A percentile compares a stretch with the other conserved stretches of the same genome.
These are phyloP conservation scores for Blastobasis adustella DNA, from an alignment of 2,888 invertebrate species.

Conservation along the genomic window DNA sequence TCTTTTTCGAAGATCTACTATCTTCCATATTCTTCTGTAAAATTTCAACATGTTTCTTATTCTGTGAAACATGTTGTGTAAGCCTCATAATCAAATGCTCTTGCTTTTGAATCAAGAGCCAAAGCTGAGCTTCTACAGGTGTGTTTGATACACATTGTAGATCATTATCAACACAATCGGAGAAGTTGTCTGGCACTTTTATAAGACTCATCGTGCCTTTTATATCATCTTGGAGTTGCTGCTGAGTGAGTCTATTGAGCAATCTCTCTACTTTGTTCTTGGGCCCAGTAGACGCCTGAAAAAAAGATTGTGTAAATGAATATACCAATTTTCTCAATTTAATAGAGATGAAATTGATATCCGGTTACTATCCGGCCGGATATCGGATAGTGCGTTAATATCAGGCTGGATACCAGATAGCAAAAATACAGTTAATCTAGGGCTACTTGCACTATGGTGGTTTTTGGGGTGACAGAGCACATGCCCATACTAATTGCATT, in stretches of 20 bases:
- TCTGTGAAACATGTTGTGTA: slow-evolving; percentile 40
- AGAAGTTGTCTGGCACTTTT: slow-evolving; percentile 46
- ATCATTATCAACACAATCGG: slow-evolving; percentile 42
- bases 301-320: background rate
- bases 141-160: slow-evolving; percentile 41
- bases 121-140: slow-evolving; percentile 45
- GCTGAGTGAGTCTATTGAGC: slow-evolving; percentile 39
- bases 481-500: too few species aligned
- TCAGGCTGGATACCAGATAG: too few species aligned
- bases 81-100: slow-evolving; percentile 49
- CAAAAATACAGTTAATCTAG: too few species aligned
- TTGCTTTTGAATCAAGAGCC: slow-evolving; percentile 61
- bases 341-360: too few species aligned
- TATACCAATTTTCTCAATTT: too few species aligned
- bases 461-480: too few species aligned
- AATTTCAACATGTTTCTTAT: slow-evolving; percentile 47
- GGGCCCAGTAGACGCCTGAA: background rate
- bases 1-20: slow-evolving; percentile 31
- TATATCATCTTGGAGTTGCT: slow-evolving; percentile 46
- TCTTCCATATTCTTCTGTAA: slow-evolving; percentile 45
- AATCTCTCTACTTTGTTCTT: slow-evolving; percentile 36
- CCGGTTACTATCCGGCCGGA: too few species aligned
- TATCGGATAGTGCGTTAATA: too few species aligned
- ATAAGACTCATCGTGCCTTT: slow-evolving; percentile 35
- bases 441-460: too few species aligned